These are phyloP conservation scores for Alcedo quadribrachys DNA, from an alignment of 2,797 vertebrate genomes.

Conservation along the genomic window DNA sequence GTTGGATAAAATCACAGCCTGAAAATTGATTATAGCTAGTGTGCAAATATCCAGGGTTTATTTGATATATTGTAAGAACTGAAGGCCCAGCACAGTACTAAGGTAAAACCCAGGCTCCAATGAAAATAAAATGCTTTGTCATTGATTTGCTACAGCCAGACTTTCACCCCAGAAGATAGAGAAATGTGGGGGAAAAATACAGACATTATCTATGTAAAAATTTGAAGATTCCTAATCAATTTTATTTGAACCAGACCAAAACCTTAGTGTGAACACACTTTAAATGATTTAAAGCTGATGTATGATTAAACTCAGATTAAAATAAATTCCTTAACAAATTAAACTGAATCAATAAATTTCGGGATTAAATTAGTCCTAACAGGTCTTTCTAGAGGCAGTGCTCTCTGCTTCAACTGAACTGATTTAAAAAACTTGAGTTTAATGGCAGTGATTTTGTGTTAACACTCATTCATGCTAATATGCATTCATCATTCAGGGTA, in stretches of 20 bases:
- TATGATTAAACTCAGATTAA: neutral
- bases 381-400: neutral
- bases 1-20: slow-evolving; percentile 9
- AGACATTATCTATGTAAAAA: neutral
- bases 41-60: neutral
- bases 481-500: neutral
- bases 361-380: slow-evolving; percentile 34
- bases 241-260: neutral
- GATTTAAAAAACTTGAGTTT: slow-evolving; percentile 10
- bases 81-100: neutral
- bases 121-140: slow-evolving; percentile 31
- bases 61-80: neutral
- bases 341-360: slow-evolving; percentile 22
- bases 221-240: neutral
- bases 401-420: neutral
- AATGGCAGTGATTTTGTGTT: neutral
- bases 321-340: slow-evolving; percentile 20
- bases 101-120: slow-evolving; percentile 15
- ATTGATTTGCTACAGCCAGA: neutral
- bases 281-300: neutral
- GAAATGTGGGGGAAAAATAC: neutral
- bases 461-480: neutral
- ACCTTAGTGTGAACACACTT: neutral
- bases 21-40: slow-evolving; percentile 26
- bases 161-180: neutral